Evolutionary conservation across 2,113 vertebrate species (phyloP), one percentile per base, ranked within the genome.

Genomic region (Loxodonta africana): DNA sequence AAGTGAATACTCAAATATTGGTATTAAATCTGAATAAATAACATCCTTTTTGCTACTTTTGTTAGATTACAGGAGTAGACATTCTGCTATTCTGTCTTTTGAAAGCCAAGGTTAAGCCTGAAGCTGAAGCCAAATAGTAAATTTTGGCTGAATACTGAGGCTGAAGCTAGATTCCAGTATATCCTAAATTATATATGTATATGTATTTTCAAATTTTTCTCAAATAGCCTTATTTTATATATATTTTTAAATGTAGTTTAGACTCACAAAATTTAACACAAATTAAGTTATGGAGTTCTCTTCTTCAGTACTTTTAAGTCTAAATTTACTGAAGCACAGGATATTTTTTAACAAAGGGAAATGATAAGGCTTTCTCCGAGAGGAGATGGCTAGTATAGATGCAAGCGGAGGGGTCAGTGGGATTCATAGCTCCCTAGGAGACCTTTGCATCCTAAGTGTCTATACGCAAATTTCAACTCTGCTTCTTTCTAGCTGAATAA

Each of bases 31-130:
- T 57, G 60, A 90, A 6, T 57, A 48, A 48, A 6, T 69, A 62
- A 44, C 21, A 20, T n/a, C n/a, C 17, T 85, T 48, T 90, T 23
- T 73, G 0, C 83, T 57, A 63, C 62, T 65, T 4, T 57, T 41
- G 41, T 60, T 81, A 23, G 17, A 5, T 89, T 74, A 53, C 33
- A 33, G 60, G 8, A 18, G 9, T 51, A 73, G 28, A 14, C n/a
- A 17, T 60, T 88, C 62, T 65, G 9, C 44, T 88, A 26, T 71
- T 85, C 46, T 21, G 48, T 37, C 85, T 89, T 94, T 89, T 48
- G 62, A 76, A 95, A 86, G 67, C 26, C 80, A 81, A 74, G 21
- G 69, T 76, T 92, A 94, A 91, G 57, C 85, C 73, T 77, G 57
- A 89, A 92, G 51, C 21, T 12, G 28, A 92, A 94, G 60, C 73